Base-by-base conservation (phyloP, 2,888 invertebrate species). In the Rapana venosa region DNA sequence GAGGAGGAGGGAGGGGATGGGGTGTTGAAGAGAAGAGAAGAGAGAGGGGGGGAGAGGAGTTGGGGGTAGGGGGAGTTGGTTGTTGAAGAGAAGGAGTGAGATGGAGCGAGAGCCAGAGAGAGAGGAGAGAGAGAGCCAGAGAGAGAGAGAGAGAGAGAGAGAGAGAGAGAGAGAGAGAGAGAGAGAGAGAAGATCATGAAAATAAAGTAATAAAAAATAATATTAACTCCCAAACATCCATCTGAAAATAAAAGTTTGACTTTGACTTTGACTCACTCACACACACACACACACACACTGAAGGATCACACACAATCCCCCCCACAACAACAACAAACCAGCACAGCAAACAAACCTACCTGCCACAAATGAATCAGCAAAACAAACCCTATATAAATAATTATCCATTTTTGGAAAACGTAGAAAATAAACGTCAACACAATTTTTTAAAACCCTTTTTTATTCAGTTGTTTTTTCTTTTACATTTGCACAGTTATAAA, bases 81-180 rank as follows among this genome's bases (percentile, higher is more conserved):
- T 32, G 32, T 35, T 32, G 22, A 30, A 74, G 74, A n/a, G 22
- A n/a, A n/a, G n/a, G n/a, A 22, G n/a, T 26, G 74, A 74, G 61
- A 61, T 13, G 66, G 32, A 84, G 26, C 32, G 61, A 66, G 26
- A 66, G 88, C 35, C 26, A 84, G 88, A 84, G 84, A 84, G 83
- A 81, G 81, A 88, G 83, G 17, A 17, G 17, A 17, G 61, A 81
- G 56, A 81, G 88, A 83, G 61, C 61, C 85, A 89, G 79, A 79
- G 79, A 79, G 79, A 35, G 79, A 79, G 79, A 32, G 32, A 79
- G 35, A 79, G 79, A 35, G 84, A 70, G 47, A 85, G 84, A 85
- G 56, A 85, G 58, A 85, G 56, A 85, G 85, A 85, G 56, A 85
- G 85, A 85, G 56, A 58, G 85, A 56, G 26, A 58, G 85, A 83